phyloP scores from a whole-genome alignment of 2,797 vertebrate species.

The Coreius guichenoti region DNA sequence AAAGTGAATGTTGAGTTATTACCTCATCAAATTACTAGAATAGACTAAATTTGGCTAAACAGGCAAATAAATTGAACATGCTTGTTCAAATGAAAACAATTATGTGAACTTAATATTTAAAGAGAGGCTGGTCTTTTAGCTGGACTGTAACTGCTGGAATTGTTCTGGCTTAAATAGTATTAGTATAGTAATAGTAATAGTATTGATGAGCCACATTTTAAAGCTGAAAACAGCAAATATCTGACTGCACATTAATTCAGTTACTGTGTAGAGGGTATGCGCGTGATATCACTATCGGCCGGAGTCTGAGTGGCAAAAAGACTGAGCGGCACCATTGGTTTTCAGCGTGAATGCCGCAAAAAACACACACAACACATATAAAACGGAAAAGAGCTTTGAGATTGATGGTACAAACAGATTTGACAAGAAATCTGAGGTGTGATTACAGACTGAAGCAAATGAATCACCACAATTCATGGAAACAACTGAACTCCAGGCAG shows the following conservation, averaged over 20 bases:
- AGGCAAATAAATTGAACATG: not conserved
- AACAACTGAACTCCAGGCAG: no score
- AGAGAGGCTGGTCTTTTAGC: not conserved
- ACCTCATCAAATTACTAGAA: not conserved
- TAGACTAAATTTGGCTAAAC: not conserved
- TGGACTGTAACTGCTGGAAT: not conserved
- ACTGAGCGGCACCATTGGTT: no score
- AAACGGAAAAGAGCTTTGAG: no score
- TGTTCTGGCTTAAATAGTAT: not conserved
- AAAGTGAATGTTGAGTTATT: not conserved
- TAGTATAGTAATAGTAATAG: not conserved
- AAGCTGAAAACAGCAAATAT: not conserved
- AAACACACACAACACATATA: no score
- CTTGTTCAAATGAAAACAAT: constrained; percentile 7
- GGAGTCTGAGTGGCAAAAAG: no score
- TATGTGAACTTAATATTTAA: not conserved
- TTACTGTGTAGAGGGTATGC: not conserved
- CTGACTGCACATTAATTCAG: not conserved
- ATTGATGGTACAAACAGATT: no score
- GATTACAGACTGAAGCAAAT: no score
- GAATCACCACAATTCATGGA: no score
- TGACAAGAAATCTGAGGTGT: no score
- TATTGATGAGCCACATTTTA: not conserved
- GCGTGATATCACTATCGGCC: no score
- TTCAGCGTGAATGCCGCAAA: no score